Evolutionary conservation across 1,140 invertebrate genomes (phyloP), one percentile per base, ranked within the genome.

Genomic region (Drosophila nikananu): DNA sequence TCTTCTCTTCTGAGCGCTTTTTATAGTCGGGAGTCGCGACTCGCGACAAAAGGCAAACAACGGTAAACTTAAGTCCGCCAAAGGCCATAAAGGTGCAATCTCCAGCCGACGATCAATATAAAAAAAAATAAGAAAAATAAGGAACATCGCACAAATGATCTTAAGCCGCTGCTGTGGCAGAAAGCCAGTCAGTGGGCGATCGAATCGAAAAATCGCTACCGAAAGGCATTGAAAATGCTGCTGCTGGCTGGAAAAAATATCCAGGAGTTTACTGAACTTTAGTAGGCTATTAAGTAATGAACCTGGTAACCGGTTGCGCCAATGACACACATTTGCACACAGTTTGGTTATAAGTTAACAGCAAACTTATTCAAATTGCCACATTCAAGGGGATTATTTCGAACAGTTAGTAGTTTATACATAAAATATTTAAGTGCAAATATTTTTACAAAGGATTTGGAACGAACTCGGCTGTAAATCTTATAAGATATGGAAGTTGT

Each of bases 31-130:
- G 39, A 57, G 35, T 41, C 21, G 54, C 15, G 52, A 37, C 19
- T 55, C 13, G 74, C 74, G 67, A 73, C 67, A 73, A 72, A 73
- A 73, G 46, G 44, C 30, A 21, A 61, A 39, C 42, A 77, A 78
- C 75, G 74, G 75, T 78, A 78, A 78, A 78, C 51, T 68, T 77
- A 70, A 77, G 61, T 25, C 59, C 23, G 64, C 41, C 52, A 57
- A 42, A 62, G 64, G 37, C 74, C 57, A 77, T 77, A 62, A 61
- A 78, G 74, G 64, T 49, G 75, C 74, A 62, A 61, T 68, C 74
- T 70, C 55, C 75, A 46, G 74, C 51, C 37, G 58, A 54, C 70
- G 71, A 70, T 78, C 75, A 77, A 77, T 70, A 77, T 62, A 54
- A 54, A 46, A 48, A 21, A 49, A 3, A n/a, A 49, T 13, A 35